Conservation (phyloP, 2,888 invertebrate species). For the Folsomia candida region DNA sequence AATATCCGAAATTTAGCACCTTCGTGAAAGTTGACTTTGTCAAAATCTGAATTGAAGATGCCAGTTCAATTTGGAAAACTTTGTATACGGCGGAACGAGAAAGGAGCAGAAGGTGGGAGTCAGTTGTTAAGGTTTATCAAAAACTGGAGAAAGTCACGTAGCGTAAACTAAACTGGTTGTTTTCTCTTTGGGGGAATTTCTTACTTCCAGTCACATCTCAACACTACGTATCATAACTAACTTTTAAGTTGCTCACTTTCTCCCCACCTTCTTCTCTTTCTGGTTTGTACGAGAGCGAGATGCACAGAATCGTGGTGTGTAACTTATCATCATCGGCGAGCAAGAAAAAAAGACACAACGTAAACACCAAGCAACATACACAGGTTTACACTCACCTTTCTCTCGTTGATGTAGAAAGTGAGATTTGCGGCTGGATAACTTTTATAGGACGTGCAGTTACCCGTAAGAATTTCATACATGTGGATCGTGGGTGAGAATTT, state of each 20-base stretch:
- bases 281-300: not conserved
- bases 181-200: not conserved
- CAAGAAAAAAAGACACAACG: not conserved
- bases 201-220: not conserved
- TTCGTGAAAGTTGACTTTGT: not conserved
- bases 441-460: constrained; percentile 73
- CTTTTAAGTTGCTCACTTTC: not conserved
- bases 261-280: not conserved
- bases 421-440: constrained; percentile 72
- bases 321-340: not conserved
- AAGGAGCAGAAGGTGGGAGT: not conserved
- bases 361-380: not conserved
- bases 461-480: constrained; percentile 68
- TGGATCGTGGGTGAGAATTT: constrained; percentile 53
- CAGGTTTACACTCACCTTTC: constrained; percentile 21
- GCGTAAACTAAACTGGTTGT: constrained; percentile 4
- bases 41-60: not conserved
- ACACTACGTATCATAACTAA: not conserved
- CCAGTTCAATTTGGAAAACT: not conserved
- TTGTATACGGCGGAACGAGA: not conserved
- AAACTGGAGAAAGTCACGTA: constrained; percentile 15
- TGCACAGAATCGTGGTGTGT: not conserved
- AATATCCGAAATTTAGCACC: not conserved
- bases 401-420: constrained; percentile 74
- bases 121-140: constrained; percentile 4